These are phyloP conservation scores for Ricordea florida DNA, from an alignment of 92 coral and sea anemone genomes.

Conservation along the genomic window DNA sequence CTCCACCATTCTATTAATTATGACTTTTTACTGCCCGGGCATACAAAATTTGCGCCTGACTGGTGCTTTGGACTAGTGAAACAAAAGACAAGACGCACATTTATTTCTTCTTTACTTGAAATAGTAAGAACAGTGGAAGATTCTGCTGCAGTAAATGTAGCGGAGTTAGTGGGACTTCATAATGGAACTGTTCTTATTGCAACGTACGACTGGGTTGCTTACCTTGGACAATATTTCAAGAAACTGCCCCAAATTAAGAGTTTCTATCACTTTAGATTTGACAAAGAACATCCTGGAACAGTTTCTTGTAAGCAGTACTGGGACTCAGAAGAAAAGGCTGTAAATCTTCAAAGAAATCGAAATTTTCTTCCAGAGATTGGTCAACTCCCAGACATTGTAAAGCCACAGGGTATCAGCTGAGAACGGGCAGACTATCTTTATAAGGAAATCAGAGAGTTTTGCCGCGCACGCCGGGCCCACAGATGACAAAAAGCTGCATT, in stretches of 20 bases:
- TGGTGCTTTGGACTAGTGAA: too few relatives aligned
- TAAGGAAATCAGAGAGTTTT: constrained; percentile 2
- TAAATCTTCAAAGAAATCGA: background rate
- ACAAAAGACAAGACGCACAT: background rate
- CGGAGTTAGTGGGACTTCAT: too few relatives aligned
- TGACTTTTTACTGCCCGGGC: constrained; percentile 40
- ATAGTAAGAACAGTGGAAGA: constrained; percentile 28
- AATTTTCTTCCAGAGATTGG: background rate
- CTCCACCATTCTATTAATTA: background rate
- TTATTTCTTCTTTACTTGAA: constrained; percentile 35
- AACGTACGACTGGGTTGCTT: constrained; percentile 47
- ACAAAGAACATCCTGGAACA: constrained; percentile 16
- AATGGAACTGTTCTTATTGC: constrained; percentile 29
- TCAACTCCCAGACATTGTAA: background rate
- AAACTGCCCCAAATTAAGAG: constrained; percentile 21
- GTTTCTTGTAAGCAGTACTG: constrained; percentile 28
- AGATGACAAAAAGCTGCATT: too few relatives aligned
- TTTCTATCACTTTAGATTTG: constrained; percentile 47
- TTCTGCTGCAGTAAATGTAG: too few relatives aligned
- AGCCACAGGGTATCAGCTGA: background rate
- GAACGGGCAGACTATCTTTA: constrained; percentile 19
- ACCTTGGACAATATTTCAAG: constrained; percentile 3
- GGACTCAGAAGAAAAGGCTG: background rate
- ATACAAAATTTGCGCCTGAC: too few relatives aligned
- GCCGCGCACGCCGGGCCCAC: constrained; percentile 20